Conservation (phyloP, 1,140 invertebrate species). For the Drosophila sucinea region DNA sequence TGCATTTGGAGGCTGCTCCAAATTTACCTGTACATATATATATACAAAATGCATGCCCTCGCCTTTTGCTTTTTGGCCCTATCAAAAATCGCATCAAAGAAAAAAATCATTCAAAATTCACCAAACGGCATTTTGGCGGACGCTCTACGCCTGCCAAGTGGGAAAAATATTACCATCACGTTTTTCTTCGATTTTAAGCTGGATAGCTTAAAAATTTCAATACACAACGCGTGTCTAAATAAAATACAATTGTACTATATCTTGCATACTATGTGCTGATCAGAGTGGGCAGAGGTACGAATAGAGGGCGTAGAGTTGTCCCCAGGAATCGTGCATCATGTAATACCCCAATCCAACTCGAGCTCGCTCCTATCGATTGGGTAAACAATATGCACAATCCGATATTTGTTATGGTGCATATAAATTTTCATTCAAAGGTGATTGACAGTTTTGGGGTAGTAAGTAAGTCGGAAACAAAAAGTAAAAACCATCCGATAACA, state of each 20-base stretch:
- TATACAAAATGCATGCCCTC: slow-evolving; percentile 40
- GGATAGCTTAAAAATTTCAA: slow-evolving; percentile 61
- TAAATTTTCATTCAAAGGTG: slow-evolving; percentile 51
- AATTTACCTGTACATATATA: slow-evolving; percentile 34
- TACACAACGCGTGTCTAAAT: slow-evolving; percentile 66
- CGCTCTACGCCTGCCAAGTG: slow-evolving; percentile 64
- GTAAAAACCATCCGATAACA: slow-evolving; percentile 19
- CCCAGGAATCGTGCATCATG: slow-evolving; percentile 35
- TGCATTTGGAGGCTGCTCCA: slow-evolving; percentile 51
- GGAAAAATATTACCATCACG: slow-evolving; percentile 48
- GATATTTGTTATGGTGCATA: slow-evolving; percentile 47
- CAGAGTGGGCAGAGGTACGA: slow-evolving; percentile 27
- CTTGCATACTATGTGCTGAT: slow-evolving; percentile 26
- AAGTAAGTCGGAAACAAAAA: slow-evolving; percentile 46
- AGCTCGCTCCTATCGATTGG: slow-evolving; percentile 50
- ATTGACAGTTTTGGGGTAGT: slow-evolving; percentile 75
- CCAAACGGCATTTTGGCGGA: slow-evolving; percentile 47
- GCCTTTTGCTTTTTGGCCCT: slow-evolving; percentile 35
- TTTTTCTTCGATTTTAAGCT: slow-evolving; percentile 32
- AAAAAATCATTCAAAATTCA: slow-evolving; percentile 61
- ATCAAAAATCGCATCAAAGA: slow-evolving; percentile 61
- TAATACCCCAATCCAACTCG: slow-evolving; percentile 29
- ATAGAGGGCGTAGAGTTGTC: slow-evolving; percentile 19
- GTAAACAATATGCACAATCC: slow-evolving; percentile 42
- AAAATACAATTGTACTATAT: slow-evolving; percentile 20